Evolutionary conservation across 2,888 invertebrate genomes (phyloP).

Genomic region (Drosophila mayaguana): DNA sequence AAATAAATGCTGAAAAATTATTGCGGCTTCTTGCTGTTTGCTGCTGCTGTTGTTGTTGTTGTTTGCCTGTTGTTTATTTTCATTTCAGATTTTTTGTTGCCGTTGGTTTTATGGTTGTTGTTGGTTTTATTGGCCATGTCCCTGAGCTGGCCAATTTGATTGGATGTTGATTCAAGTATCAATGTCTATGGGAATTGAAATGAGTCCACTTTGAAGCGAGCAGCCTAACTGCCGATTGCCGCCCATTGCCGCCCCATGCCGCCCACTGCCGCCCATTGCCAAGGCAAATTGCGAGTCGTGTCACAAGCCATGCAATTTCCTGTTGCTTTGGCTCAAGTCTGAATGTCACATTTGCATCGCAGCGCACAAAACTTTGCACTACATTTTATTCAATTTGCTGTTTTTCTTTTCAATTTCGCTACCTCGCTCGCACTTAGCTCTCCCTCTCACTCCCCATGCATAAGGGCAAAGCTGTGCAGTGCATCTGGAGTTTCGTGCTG

Average conservation of each 20-base stretch:
- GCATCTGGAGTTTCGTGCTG: conserved; percentile 32
- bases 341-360: conserved; percentile 30
- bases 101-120: no score
- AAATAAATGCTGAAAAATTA: conserved; percentile 20
- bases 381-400: conserved; percentile 41
- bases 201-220: conserved; percentile 2
- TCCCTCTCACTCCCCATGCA: not conserved
- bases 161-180: conserved; percentile 23
- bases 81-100: not conserved
- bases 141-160: conserved; percentile 6
- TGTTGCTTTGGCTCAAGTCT: conserved; percentile 35
- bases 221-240: conserved; percentile 6
- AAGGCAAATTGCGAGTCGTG: not conserved
- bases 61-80: not conserved
- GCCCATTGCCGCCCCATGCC: conserved; percentile 11
- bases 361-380: conserved; percentile 35
- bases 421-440: not conserved
- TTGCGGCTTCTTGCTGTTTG: not conserved
- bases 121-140: not conserved
- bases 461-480: conserved; percentile 20
- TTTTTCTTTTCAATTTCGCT: conserved; percentile 8
- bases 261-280: conserved; percentile 11
- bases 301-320: conserved; percentile 21
- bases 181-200: conserved; percentile 21
- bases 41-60: no score